These are phyloP conservation scores for Synanthedon tipuliformis DNA, from an alignment of 2,888 invertebrate genomes.

Conservation along the genomic window DNA sequence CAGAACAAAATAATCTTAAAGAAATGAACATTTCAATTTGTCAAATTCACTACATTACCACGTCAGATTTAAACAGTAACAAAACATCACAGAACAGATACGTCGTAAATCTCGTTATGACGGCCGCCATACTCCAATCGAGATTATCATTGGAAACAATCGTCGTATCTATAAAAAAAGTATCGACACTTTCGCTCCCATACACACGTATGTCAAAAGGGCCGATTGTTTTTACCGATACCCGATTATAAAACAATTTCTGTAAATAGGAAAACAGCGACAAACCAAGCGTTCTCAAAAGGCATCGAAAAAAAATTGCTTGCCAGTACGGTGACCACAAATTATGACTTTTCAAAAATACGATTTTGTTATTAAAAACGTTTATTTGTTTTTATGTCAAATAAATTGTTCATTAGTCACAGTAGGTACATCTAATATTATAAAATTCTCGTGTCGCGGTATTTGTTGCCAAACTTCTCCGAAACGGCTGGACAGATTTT, in stretches of 20 bases:
- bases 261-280: slow-evolving; percentile 22
- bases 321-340: too few relatives aligned
- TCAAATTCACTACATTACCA: not conserved
- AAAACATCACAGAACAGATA: not conserved
- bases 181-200: slow-evolving; percentile 23
- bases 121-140: slow-evolving; percentile 7
- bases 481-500: too few relatives aligned
- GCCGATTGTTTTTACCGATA: slow-evolving; percentile 16
- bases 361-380: too few relatives aligned
- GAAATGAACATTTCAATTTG: not conserved
- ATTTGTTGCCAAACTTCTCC: too few relatives aligned
- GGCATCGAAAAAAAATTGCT: slow-evolving; percentile 15
- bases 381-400: too few relatives aligned
- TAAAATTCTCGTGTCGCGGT: too few relatives aligned
- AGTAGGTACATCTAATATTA: too few relatives aligned
- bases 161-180: slow-evolving; percentile 25
- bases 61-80: too few relatives aligned
- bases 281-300: slow-evolving; percentile 6
- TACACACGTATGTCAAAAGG: slow-evolving; percentile 7
- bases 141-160: slow-evolving; percentile 33
- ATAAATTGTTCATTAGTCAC: too few relatives aligned
- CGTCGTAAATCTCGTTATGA: slow-evolving; percentile 2
- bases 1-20: too few relatives aligned
- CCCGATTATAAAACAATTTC: slow-evolving; percentile 26
- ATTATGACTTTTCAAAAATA: too few relatives aligned